These are phyloP conservation scores for Cotesia vestalis DNA, from an alignment of 1,140 invertebrate genomes.

Conservation along the genomic window DNA sequence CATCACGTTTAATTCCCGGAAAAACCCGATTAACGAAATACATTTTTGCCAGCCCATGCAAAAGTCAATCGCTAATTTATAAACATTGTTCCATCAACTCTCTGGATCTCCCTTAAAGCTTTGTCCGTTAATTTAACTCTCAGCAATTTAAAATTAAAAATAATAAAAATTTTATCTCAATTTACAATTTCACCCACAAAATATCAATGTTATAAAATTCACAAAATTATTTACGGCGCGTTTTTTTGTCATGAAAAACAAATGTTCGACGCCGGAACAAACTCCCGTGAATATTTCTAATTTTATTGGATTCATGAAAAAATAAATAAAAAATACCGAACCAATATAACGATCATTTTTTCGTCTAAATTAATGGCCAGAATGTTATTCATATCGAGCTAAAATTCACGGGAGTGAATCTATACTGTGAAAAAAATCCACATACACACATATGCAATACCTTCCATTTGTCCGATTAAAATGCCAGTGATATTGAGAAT, in stretches of 20 bases:
- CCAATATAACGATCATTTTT: constrained; percentile 24
- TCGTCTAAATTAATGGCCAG: constrained; percentile 30
- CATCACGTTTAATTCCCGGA: constrained; percentile 6
- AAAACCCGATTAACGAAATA: constrained; percentile 23
- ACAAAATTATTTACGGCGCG: neutral
- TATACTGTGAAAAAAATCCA: no score
- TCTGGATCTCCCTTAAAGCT: no score
- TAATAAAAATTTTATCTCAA: no score
- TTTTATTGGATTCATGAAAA: constrained; percentile 30
- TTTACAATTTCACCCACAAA: no score
- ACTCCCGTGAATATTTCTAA: constrained; percentile 17
- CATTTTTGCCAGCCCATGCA: constrained; percentile 10
- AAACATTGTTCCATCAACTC: constrained; percentile 5
- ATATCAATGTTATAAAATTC: no score
- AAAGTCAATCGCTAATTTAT: constrained; percentile 5
- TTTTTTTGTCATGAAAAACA: constrained; percentile 21
- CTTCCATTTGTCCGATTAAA: constrained; percentile 34
- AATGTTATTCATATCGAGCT: constrained; percentile 28
- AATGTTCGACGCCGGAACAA: neutral
- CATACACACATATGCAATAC: neutral
- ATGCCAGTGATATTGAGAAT: constrained; percentile 29
- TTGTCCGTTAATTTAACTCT: neutral
- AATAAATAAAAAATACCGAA: constrained; percentile 12
- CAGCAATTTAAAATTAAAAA: neutral
- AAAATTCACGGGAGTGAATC: constrained; percentile 5